Percentiles rank a stretch among this genome's conserved stretches.
Conservation (phyloP, 37 sponge, comb jelly and placozoan genomes). For the Chondrilla cf. caribensis region DNA sequence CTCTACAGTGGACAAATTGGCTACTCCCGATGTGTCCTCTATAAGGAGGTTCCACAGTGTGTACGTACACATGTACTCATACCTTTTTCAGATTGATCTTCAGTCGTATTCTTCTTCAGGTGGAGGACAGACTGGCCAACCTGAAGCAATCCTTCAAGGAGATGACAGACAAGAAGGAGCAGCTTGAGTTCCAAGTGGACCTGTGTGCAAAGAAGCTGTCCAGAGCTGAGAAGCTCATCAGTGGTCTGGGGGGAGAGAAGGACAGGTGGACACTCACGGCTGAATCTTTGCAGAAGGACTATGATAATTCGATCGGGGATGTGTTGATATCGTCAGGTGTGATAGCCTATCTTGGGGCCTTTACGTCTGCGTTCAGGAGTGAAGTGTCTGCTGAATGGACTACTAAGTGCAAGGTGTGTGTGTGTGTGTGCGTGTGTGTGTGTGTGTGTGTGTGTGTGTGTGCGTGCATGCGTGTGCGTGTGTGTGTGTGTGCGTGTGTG, state of each 20-base stretch:
- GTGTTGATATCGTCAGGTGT: slow-evolving; percentile 94
- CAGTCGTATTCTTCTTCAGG: too few relatives aligned
- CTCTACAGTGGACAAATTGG: too few relatives aligned
- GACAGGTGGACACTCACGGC: slow-evolving; percentile 93
- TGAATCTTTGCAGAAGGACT: slow-evolving; percentile 72
- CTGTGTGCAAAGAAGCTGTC: slow-evolving; percentile 95
- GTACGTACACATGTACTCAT: neutral
- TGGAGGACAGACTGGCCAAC: slow-evolving; percentile 87
- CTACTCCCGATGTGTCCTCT: too few relatives aligned
- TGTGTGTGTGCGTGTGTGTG: neutral
- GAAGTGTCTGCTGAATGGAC: slow-evolving; percentile 77
- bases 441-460: neutral
- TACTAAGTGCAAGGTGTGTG: slow-evolving; percentile 67
- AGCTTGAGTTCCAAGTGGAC: slow-evolving; percentile 91
- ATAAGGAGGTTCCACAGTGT: too few relatives aligned
- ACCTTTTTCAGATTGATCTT: too few relatives aligned
- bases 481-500: neutral
- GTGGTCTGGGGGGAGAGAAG: slow-evolving; percentile 98
- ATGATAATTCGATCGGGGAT: slow-evolving; percentile 97
- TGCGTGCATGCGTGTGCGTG: neutral
- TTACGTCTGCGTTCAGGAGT: slow-evolving; percentile 84
- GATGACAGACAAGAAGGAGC: slow-evolving; percentile 89
- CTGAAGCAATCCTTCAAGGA: slow-evolving; percentile 85
- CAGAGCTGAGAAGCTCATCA: slow-evolving; percentile 97
- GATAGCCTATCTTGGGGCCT: slow-evolving; percentile 97